Evolutionary conservation across 1,140 invertebrate species (phyloP).

Genomic region (Cotesia typhae): DNA sequence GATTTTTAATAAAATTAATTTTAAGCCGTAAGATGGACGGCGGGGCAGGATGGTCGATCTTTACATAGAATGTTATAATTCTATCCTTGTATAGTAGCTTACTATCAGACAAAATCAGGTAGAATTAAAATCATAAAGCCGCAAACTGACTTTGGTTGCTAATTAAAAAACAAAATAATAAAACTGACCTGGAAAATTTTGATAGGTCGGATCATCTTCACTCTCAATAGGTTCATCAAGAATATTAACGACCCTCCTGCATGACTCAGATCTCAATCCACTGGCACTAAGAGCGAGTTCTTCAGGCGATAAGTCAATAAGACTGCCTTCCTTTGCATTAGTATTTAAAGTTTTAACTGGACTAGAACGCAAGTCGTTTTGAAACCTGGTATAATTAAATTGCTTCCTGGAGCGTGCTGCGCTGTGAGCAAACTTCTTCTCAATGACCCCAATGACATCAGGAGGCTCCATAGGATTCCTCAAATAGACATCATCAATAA

Average conservation of each 20-base stretch:
- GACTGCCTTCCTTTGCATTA: conserved; percentile 65
- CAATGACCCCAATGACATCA: conserved; percentile 71
- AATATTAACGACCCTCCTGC: conserved; percentile 68
- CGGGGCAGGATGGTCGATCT: too few species aligned
- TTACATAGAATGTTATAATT: too few species aligned
- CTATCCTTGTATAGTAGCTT: too few species aligned
- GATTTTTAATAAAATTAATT: too few species aligned
- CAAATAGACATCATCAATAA: conserved; percentile 83
- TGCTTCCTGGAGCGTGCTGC: conserved; percentile 69
- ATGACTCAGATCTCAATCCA: conserved; percentile 39
- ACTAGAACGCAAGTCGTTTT: conserved; percentile 70
- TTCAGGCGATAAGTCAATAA: conserved; percentile 72
- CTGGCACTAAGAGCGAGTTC: conserved; percentile 53
- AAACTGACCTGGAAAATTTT: conserved; percentile 52
- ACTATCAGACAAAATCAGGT: too few species aligned
- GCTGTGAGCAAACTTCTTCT: conserved; percentile 63
- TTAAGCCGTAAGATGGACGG: too few species aligned
- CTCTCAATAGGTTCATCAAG: conserved; percentile 80
- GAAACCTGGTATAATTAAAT: conserved; percentile 80
- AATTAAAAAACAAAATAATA: too few species aligned
- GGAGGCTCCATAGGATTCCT: conserved; percentile 86
- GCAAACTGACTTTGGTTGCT: too few species aligned
- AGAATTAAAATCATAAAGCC: too few species aligned
- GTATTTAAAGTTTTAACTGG: conserved; percentile 64
- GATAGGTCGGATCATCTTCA: conserved; percentile 55